Evolutionary conservation across 2,797 vertebrate genomes (phyloP).

Genomic region (Ispidina lecontei): DNA sequence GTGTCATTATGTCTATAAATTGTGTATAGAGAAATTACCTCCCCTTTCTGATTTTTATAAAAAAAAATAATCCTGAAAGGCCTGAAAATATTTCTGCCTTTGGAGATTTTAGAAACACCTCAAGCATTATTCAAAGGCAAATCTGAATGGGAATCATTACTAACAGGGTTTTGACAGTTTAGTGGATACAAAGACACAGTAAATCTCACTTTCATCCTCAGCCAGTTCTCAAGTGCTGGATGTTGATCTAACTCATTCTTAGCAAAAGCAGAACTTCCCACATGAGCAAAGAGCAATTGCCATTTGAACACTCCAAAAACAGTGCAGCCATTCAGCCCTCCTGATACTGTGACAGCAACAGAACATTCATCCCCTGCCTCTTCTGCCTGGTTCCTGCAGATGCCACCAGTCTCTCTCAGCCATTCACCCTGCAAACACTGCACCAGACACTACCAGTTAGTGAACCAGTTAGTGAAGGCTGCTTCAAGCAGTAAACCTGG

Average conservation of each 20-base stretch:
- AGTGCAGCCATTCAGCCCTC: background rate
- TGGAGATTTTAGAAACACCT: background rate
- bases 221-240: background rate
- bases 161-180: background rate
- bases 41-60: background rate
- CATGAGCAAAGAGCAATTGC: background rate
- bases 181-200: background rate
- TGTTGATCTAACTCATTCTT: background rate
- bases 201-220: background rate
- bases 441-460: background rate
- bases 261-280: background rate
- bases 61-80: background rate
- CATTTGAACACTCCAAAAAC: background rate
- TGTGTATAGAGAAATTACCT: background rate
- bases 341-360: background rate
- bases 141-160: background rate
- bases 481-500: background rate
- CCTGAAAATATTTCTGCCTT: background rate
- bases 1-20: too few relatives aligned
- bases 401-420: background rate
- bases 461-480: background rate
- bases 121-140: background rate
- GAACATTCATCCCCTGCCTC: background rate
- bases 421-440: background rate
- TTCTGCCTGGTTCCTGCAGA: background rate